Base-by-base conservation (phyloP, 2,797 vertebrate species). In the Melanotaenia maccullochi region DNA sequence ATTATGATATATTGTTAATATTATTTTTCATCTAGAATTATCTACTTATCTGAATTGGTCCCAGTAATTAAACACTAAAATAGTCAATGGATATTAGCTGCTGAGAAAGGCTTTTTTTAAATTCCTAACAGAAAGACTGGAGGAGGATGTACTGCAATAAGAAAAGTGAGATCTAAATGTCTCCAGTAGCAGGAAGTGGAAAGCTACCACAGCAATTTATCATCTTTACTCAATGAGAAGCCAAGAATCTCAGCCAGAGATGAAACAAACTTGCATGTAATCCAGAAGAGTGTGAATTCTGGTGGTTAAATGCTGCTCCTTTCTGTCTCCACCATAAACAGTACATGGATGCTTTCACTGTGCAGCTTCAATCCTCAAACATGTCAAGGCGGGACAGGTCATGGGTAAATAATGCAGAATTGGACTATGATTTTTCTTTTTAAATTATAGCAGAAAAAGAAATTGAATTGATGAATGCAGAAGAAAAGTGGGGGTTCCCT, bases 141-240 rank as follows among this genome's bases (percentile, higher is more conserved):
- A 57, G 79, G 76, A 75, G 60, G 81, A 83, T 69, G 69, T 68
- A 58, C 67, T 58, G 66, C 77, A 69, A 65, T 73, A 68, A 73
- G 75, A 82, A 79, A 86, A 76, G 86, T 86, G 65, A 80, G 79
- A 78, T 83, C 62, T 74, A 75, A 79, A 85, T 63, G 40, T 62
- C 80, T 87, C 65, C 47, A 40, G 58, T 56, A 57, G 78, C 76
- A 83, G 76, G 81, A 75, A 69, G 76, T 14, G 22, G 67, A 81
- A 83, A 83, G 71, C 79, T 61, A 85, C 76, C 85, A 74, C 78
- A 66, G 81, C 79, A 83, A 84, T 89, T 88, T 68, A 83, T 89
- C 85, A 90, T 85, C 80, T 87, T 75, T 83, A 75, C 78, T 75
- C 79, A 83, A 78, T 7, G 42, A 87, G 75, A 56, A 75, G 80